Percentiles rank a stretch among this genome's conserved stretches.
These are phyloP conservation scores for Ashinkailepas kermadecensis DNA, from an alignment of 2,888 invertebrate genomes.

Conservation along the genomic window DNA sequence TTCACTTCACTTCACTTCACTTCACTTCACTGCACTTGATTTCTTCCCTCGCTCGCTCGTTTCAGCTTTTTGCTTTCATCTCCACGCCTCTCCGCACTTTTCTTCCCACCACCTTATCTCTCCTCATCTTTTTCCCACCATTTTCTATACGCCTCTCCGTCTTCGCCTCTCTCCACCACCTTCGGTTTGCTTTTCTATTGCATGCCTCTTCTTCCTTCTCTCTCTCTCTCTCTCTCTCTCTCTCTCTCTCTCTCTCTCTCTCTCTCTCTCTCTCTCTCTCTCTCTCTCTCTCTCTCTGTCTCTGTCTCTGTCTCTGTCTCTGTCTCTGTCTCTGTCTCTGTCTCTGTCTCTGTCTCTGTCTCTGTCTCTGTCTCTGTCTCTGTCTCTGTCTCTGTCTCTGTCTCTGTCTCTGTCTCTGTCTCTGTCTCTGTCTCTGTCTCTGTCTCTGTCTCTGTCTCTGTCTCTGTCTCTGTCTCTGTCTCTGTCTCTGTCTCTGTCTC, in stretches of 20 bases:
- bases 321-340: constrained; percentile 23
- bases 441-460: no score
- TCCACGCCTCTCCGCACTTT: neutral
- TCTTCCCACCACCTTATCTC: neutral
- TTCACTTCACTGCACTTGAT: no score
- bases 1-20: no score
- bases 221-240: constrained; percentile 23
- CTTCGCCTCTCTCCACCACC: neutral
- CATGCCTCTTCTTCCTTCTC: constrained; percentile 13
- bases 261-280: constrained; percentile 22
- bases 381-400: no score
- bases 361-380: neutral
- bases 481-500: no score
- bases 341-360: constrained; percentile 14
- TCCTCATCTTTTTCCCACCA: neutral
- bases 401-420: no score
- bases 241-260: constrained; percentile 24
- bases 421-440: no score
- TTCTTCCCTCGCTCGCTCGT: no score
- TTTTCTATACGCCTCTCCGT: neutral
- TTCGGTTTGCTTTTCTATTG: neutral
- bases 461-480: no score
- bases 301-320: constrained; percentile 24
- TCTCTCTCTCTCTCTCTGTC: neutral
- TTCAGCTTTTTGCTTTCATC: no score